These are phyloP conservation scores for Ennomos fuscantarius DNA, from an alignment of 2,888 invertebrate species.

Conservation along the genomic window DNA sequence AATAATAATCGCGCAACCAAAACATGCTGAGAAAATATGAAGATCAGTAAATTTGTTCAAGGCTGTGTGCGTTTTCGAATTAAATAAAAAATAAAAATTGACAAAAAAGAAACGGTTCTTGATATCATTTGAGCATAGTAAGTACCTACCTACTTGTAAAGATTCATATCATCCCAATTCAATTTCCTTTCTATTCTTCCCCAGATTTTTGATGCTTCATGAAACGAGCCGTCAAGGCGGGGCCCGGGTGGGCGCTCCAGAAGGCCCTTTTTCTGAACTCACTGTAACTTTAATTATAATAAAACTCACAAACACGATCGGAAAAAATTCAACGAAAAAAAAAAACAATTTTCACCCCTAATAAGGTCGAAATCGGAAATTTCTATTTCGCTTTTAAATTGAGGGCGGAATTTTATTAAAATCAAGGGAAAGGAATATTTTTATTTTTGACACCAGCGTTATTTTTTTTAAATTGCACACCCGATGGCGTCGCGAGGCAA, in stretches of 20 bases:
- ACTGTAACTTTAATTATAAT: constrained; percentile 37
- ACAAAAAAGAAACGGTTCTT: not conserved
- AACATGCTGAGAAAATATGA: not conserved
- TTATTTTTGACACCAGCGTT: constrained; percentile 37
- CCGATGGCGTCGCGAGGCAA: constrained; percentile 22
- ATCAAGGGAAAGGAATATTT: constrained; percentile 38
- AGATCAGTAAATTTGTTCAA: no score
- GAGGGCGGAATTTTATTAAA: constrained; percentile 40
- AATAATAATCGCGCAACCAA: not conserved
- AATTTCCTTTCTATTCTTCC: constrained; percentile 11
- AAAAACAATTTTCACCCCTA: constrained; percentile 35
- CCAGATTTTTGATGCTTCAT: constrained; percentile 1
- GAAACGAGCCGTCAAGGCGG: not conserved
- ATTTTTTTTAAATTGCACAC: constrained; percentile 38
- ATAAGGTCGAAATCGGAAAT: constrained; percentile 36
- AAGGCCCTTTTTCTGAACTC: constrained; percentile 13
- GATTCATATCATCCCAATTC: constrained; percentile 7
- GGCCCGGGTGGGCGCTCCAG: not conserved
- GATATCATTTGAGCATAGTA: not conserved
- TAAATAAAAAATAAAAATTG: no score
- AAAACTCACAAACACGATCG: constrained; percentile 33
- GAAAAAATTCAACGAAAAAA: constrained; percentile 23
- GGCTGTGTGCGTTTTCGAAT: no score
- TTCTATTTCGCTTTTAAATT: constrained; percentile 43
- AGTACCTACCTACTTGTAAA: not conserved